phyloP scores from a whole-genome alignment of 2,888 invertebrate genomes.

The Yponomeuta malinellus region DNA sequence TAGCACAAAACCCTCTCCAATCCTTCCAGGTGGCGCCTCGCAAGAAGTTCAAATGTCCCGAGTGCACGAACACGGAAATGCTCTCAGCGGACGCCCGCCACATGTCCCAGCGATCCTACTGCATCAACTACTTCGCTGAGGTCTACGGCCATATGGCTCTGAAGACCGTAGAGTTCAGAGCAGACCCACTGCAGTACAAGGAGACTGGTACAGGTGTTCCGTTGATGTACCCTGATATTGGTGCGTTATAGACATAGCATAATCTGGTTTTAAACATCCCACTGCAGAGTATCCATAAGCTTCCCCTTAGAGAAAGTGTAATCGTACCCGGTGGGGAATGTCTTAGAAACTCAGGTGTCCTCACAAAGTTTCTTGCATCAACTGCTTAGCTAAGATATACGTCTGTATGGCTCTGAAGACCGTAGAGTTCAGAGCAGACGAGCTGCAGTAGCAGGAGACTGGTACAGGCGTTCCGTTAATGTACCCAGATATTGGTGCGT shows the following conservation, averaged over 20 bases:
- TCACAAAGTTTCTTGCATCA: not conserved
- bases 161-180: slow-evolving; percentile 92
- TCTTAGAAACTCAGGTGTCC: too few species aligned
- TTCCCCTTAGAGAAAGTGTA: too few species aligned
- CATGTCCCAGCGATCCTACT: slow-evolving; percentile 94
- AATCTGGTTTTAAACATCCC: too few species aligned
- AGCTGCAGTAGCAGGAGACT: slow-evolving; percentile 89
- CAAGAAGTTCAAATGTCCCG: slow-evolving; percentile 97
- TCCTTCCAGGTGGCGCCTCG: slow-evolving; percentile 87
- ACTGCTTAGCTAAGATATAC: slow-evolving; percentile 81
- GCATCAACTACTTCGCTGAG: slow-evolving; percentile 86
- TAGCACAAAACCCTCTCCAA: too few species aligned
- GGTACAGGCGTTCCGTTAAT: slow-evolving; percentile 90
- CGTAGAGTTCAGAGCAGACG: slow-evolving; percentile 94
- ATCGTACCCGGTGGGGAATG: too few species aligned
- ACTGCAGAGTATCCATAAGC: too few species aligned
- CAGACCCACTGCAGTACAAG: slow-evolving; percentile 94
- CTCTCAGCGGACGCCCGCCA: slow-evolving; percentile 93
- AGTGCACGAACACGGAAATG: slow-evolving; percentile 95
- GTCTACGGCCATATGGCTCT: slow-evolving; percentile 93
- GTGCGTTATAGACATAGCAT: slow-evolving; percentile 81
- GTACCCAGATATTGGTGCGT: slow-evolving; percentile 90
- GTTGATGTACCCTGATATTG: slow-evolving; percentile 90
- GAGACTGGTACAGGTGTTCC: slow-evolving; percentile 90
- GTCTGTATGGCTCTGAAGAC: slow-evolving; percentile 91